Conservation (phyloP, 2,888 invertebrate species). For the Microdon myrmicae region DNA sequence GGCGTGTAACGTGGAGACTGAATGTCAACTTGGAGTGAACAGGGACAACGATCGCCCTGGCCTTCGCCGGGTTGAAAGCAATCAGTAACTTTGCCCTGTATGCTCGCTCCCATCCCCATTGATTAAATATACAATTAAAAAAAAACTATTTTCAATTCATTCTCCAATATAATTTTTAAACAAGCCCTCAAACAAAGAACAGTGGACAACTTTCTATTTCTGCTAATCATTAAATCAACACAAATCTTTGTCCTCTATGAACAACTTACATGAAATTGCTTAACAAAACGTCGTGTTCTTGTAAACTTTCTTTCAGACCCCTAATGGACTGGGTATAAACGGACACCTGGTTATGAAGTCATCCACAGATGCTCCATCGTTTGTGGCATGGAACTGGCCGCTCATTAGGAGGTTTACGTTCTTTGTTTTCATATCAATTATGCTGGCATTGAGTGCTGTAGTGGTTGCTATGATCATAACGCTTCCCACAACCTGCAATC, state of each 20-base stretch:
- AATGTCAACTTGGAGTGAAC: too few species aligned
- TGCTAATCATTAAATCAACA: neutral
- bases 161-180: too few species aligned
- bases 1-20: too few species aligned
- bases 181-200: neutral
- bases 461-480: constrained; percentile 79
- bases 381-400: constrained; percentile 85
- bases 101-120: too few species aligned
- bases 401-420: constrained; percentile 78
- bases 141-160: too few species aligned
- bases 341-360: constrained; percentile 67
- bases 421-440: constrained; percentile 77
- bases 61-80: too few species aligned
- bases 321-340: constrained; percentile 69
- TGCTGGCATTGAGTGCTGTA: constrained; percentile 78
- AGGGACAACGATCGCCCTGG: too few species aligned
- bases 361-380: constrained; percentile 71
- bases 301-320: constrained; percentile 66
- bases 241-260: neutral
- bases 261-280: neutral
- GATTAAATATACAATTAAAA: too few species aligned
- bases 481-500: constrained; percentile 77
- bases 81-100: too few species aligned
- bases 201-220: neutral
- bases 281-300: constrained; percentile 7